Base-by-base conservation (phyloP, 2,888 invertebrate species). In the Deroplatys truncata region DNA sequence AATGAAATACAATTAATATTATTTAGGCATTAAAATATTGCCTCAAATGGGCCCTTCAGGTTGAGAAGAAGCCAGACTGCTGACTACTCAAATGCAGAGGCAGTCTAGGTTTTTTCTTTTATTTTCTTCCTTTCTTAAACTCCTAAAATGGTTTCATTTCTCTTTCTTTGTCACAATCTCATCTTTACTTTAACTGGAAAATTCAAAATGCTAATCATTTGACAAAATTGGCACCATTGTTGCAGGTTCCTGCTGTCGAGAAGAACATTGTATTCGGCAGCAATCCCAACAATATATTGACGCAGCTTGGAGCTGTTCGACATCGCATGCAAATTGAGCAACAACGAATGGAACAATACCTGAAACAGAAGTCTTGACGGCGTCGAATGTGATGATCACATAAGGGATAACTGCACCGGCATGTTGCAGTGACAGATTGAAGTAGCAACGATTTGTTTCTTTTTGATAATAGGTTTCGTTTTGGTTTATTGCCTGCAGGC, bases 291-390 rank as follows among this genome's bases (percentile, higher is more conserved):
- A 91, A 91, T 82, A 90, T 91, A n/a, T 91, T 92, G 28, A 91
- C 91, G 15, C 92, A 92, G 86, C 91, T 91, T 15, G 92, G 92
- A 56, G 91, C 91, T 20, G 91, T 91, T 88, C 56, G 92, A 16
- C 90, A 91, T 25, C 91, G 91, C 82, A 89, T 92, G 82, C 91
- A 91, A 83, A 86, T 91, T 31, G 92, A 92, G 83, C 91, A 91
- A 84, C 88, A 91, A 84, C 90, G 90, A 49, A 90, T 91, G 85
- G 91, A 91, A 88, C 90, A 91, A 72, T 84, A 91, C 16, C 85
- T 89, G n/a, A 83, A 84, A 25, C 86, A 84, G 28, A 82, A 35
- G 25, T 28, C 56, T 25, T 72, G 56, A 72, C 56, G 20, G 20
- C 56, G 7, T 72, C 56, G 20, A 20, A 56, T 2, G 0, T 72